Base-by-base conservation (phyloP, 2,888 invertebrate species). In the Drosophila putrida region DNA sequence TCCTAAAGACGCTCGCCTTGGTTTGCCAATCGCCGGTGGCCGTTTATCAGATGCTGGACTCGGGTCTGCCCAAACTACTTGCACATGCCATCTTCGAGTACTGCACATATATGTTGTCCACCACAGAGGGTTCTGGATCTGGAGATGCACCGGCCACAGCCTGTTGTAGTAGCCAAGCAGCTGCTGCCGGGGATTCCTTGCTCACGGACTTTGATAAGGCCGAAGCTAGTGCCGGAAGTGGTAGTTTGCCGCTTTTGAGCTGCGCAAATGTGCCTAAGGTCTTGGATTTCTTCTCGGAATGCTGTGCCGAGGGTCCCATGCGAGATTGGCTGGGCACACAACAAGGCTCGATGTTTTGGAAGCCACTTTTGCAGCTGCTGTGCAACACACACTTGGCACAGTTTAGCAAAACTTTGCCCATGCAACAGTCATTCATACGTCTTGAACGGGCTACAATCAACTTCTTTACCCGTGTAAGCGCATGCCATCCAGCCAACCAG, bases 241-340 rank as follows among this genome's bases (percentile, higher is more conserved):
- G 11, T 4, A 50, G 36, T 15, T 25, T 36, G 8, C 93, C 94
- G 4, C 93, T 95, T 92, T 93, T 94, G 9, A 94, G 93, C 72
- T 92, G 94, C 27, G 93, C 94, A 51, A 94, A 94, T 85, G 94
- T 95, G 49, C 94, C 95, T 0, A 93, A 94, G 51, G 94, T 97
- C 54, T 94, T 98, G 67, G 95, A 96, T 84, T 97, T 98, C 93
- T 95, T 97, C 88, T 95, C 96, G 0, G 95, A 96, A 72, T 94
- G 97, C 65, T 96, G 97, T 90, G 94, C 95, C 25, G 97, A 97
- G 86, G 95, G 95, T 20, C 94, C 95, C 74, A 95, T 98, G 93
- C 95, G 97, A 78, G 96, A 97, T 92, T 98, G 98, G 98, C 94
- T 98, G 49, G 98, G 98, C 11, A 95, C 95, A 0, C 93, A 94